Percentiles rank a stretch among this genome's conserved stretches.
Conservation (phyloP, 2,888 invertebrate genomes). For the Opisthograptis luteolata region DNA sequence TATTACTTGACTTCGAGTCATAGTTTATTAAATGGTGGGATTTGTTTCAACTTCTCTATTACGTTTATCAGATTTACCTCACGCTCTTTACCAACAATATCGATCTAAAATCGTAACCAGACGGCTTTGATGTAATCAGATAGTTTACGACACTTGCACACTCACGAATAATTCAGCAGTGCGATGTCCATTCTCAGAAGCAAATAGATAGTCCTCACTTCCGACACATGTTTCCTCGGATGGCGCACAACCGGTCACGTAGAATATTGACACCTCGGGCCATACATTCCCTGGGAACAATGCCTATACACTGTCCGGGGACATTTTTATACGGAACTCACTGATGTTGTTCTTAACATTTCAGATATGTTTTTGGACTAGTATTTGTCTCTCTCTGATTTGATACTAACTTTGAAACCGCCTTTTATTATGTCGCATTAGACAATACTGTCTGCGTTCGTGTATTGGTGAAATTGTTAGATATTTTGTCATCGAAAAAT, state of each 20-base stretch:
- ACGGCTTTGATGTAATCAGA: slow-evolving; percentile 37
- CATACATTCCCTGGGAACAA: slow-evolving; percentile 70
- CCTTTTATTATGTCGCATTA: no score
- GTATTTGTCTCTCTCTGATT: neutral
- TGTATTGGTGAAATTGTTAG: no score
- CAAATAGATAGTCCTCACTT: slow-evolving; percentile 82
- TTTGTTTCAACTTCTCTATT: no score
- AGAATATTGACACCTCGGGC: slow-evolving; percentile 83
- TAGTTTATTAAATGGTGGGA: no score
- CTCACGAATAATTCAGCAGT: slow-evolving; percentile 72
- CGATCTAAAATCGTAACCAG: slow-evolving; percentile 22
- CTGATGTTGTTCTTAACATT: slow-evolving; percentile 19
- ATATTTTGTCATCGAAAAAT: no score
- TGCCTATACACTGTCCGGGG: slow-evolving; percentile 60
- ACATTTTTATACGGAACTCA: slow-evolving; percentile 59
- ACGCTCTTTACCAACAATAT: slow-evolving; percentile 15
- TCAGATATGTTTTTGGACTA: slow-evolving; percentile 8
- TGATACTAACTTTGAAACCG: no score
- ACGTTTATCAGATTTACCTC: no score
- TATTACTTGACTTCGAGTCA: no score
- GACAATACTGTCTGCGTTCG: no score
- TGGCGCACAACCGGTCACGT: slow-evolving; percentile 79
- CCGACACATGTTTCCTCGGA: slow-evolving; percentile 82
- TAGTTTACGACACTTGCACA: slow-evolving; percentile 49
- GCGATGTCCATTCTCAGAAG: slow-evolving; percentile 72